These are phyloP conservation scores for Taeniopygia guttata DNA, from an alignment of 2,797 vertebrate genomes.

Conservation along the genomic window DNA sequence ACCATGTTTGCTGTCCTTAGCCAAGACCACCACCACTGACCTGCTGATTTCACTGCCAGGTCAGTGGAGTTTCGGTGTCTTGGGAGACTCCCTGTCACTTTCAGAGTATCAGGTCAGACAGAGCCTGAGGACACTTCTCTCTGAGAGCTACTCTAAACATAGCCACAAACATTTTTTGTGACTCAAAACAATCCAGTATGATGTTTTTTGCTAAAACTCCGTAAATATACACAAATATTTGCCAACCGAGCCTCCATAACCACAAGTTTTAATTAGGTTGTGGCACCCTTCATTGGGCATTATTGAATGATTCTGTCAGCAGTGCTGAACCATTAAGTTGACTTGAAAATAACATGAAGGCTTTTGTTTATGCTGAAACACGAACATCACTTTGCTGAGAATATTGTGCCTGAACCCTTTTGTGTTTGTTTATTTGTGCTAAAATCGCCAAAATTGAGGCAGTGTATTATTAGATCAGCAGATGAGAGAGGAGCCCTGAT, in stretches of 20 bases:
- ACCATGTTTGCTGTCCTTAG: not conserved
- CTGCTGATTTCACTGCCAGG: not conserved
- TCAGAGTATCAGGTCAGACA: not conserved
- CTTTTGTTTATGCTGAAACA: constrained; percentile 23
- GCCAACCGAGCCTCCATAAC: not conserved
- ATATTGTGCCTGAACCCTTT: not conserved
- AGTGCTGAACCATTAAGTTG: not conserved
- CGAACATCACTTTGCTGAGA: not conserved
- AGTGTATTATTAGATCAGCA: constrained; percentile 2
- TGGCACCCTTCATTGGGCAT: not conserved
- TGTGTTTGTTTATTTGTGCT: not conserved
- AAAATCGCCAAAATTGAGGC: constrained; percentile 1
- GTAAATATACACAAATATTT: constrained; percentile 42
- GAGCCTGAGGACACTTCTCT: not conserved
- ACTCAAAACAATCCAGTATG: not conserved
- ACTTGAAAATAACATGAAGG: not conserved
- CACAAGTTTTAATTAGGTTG: not conserved
- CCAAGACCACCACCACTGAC: not conserved
- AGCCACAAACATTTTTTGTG: not conserved
- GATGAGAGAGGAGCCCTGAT: constrained; percentile 4
- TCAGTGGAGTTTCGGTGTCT: not conserved
- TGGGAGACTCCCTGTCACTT: not conserved
- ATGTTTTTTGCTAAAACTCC: not conserved
- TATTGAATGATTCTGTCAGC: not conserved
- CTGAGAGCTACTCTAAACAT: not conserved